Evolutionary conservation across 2,113 vertebrate genomes (phyloP).

Genomic region (Oncorhynchus mykiss): DNA sequence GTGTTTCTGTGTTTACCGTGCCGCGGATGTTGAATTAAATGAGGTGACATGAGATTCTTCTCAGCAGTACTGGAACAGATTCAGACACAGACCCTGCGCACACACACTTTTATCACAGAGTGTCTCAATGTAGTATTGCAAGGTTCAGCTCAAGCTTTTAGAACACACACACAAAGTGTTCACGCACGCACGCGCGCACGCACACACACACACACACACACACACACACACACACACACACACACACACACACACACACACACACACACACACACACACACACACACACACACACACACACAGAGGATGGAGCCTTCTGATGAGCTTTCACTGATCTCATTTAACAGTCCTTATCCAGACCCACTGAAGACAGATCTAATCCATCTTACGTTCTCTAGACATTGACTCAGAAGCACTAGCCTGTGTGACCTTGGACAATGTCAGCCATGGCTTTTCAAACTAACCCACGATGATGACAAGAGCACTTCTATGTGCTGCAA

Average conservation of each 20-base stretch:
- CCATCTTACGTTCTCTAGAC: not conserved
- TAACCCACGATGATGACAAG: not conserved
- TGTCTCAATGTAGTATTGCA: not conserved
- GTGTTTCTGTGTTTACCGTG: not conserved
- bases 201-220: not conserved
- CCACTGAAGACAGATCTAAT: not conserved
- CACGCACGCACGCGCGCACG: not conserved
- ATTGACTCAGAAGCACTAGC: not conserved
- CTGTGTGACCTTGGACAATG: not conserved
- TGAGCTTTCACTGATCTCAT: not conserved
- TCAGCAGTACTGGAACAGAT: not conserved
- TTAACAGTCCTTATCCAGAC: not conserved
- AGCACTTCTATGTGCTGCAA: not conserved
- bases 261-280: too few species aligned
- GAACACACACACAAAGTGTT: not conserved
- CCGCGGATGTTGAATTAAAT: not conserved
- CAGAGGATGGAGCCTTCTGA: not conserved
- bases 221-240: not conserved
- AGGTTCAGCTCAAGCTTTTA: not conserved
- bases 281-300: too few species aligned
- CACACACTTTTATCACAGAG: too few species aligned
- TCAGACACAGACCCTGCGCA: too few species aligned
- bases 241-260: not conserved
- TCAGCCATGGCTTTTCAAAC: not conserved
- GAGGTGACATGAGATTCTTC: not conserved